Evolutionary conservation across 2,797 vertebrate species (phyloP), one percentile per base, ranked within the genome.

Genomic region (Scolopax rusticola): DNA sequence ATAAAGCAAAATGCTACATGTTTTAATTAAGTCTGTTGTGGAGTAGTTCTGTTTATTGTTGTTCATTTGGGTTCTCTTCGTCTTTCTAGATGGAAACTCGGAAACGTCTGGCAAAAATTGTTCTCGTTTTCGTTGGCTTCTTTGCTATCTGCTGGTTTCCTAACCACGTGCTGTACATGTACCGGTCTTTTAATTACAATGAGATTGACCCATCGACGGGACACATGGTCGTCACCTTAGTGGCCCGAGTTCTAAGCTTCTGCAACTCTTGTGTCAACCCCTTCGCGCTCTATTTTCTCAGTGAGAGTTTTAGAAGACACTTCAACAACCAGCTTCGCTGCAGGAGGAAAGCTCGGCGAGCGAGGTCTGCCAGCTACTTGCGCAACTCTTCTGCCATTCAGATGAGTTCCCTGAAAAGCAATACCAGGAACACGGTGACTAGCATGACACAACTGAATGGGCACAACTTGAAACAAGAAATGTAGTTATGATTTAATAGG

Each of bases 361-460:
- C 98, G 69, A 98, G 98, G 70, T 97, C 98, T 71, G 97, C 98
- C 93, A 99, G 99, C 96, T 99, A 98, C 97, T 92, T 99, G 74
- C 98, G 96, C 89, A 99, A 98, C 95, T 99, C 99, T 80, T 99
- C 99, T 30, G 99, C 99, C 81, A 97, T 99, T 92, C 98, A 98
- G 30, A 98, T 99, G 98, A 99, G 99, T 73, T 99, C 99, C 87
- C 97, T 99, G 97, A 99, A 99, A 98, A 99, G 97, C 82, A 98
- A 96, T 90, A 87, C 97, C 76, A 98, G 99, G 97, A 98, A 98
- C 40, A 77, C 97, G 33, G 93, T 96, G 60, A 97, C 97, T 82
- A 97, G 86, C 59, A 97, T 94, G 51, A 96, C 96, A 43, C 90
- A 97, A n/a, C 57, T 98, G 80, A 99, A 99, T 25, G 99, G 98